Conservation (phyloP, 1,140 invertebrate species). For the Teleopsis dalmanni region DNA sequence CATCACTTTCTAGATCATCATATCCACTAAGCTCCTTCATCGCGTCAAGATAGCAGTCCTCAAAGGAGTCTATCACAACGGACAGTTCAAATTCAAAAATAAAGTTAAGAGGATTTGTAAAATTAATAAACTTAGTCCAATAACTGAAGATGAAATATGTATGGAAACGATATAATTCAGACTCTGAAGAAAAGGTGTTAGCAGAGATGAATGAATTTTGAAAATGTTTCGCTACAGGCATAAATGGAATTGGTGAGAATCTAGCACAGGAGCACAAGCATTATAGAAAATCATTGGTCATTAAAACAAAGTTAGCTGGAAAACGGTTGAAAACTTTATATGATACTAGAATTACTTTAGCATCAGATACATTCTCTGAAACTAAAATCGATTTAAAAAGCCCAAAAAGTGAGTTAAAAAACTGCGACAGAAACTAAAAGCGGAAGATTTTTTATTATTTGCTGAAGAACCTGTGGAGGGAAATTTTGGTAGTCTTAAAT, state of each 20-base stretch:
- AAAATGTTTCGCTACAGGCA: too few relatives aligned
- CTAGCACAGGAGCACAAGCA: constrained; percentile 46
- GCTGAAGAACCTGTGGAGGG: constrained; percentile 42
- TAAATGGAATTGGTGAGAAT: constrained; percentile 61
- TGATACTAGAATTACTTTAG: constrained; percentile 60
- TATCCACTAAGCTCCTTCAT: too few relatives aligned
- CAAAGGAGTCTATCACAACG: too few relatives aligned
- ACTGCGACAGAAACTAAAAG: constrained; percentile 50
- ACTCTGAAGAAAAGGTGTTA: too few relatives aligned
- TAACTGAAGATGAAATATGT: too few relatives aligned
- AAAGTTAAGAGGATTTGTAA: too few relatives aligned
- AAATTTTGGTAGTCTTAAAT: constrained; percentile 49
- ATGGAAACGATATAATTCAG: too few relatives aligned
- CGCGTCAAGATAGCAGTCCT: too few relatives aligned
- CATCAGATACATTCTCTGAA: constrained; percentile 82
- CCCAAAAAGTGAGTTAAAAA: constrained; percentile 77
- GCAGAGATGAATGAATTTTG: too few relatives aligned
- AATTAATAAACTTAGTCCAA: too few relatives aligned
- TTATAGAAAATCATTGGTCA: constrained; percentile 44
- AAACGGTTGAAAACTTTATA: constrained; percentile 67
- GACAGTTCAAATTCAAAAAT: too few relatives aligned
- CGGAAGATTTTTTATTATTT: constrained; percentile 50
- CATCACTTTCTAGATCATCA: too few relatives aligned
- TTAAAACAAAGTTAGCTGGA: constrained; percentile 55
- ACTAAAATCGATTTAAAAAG: constrained; percentile 88